Evolutionary conservation across 2,113 vertebrate genomes (phyloP).

Genomic region (Lepisosteus osseus): DNA sequence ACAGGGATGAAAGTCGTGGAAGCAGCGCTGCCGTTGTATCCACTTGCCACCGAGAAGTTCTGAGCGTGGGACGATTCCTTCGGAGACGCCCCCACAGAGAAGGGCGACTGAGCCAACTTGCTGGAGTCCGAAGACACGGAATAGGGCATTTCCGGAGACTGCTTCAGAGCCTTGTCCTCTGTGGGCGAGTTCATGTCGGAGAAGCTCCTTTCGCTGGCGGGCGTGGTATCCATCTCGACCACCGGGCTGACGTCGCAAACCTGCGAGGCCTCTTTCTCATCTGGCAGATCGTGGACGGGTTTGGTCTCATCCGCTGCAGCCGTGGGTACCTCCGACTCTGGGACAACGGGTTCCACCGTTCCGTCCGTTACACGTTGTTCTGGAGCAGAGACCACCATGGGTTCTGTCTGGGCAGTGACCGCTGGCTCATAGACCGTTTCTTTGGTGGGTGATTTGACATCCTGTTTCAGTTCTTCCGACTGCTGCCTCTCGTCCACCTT

Average conservation of each 20-base stretch:
- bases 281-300: neutral
- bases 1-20: constrained; percentile 75
- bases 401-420: constrained; percentile 44
- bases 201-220: constrained; percentile 60
- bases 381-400: constrained; percentile 47
- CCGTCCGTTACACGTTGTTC: constrained; percentile 23
- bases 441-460: constrained; percentile 59
- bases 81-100: constrained; percentile 71
- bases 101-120: constrained; percentile 72
- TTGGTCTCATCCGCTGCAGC: constrained; percentile 21
- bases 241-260: constrained; percentile 29
- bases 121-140: constrained; percentile 51
- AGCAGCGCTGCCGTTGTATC: constrained; percentile 58
- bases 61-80: constrained; percentile 57
- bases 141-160: constrained; percentile 43
- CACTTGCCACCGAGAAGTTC: constrained; percentile 40
- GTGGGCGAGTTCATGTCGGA: constrained; percentile 54
- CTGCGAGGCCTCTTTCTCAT: constrained; percentile 33
- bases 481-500: constrained; percentile 22
- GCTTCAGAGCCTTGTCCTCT: constrained; percentile 58
- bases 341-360: neutral
- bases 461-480: constrained; percentile 34
- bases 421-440: constrained; percentile 53
- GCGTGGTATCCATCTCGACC: constrained; percentile 57
- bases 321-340: too few species aligned